A percentile compares a stretch with the other conserved stretches of the same genome.
phyloP scores from a whole-genome alignment of 2,888 invertebrate genomes.

The Silvanus unidentatus region DNA sequence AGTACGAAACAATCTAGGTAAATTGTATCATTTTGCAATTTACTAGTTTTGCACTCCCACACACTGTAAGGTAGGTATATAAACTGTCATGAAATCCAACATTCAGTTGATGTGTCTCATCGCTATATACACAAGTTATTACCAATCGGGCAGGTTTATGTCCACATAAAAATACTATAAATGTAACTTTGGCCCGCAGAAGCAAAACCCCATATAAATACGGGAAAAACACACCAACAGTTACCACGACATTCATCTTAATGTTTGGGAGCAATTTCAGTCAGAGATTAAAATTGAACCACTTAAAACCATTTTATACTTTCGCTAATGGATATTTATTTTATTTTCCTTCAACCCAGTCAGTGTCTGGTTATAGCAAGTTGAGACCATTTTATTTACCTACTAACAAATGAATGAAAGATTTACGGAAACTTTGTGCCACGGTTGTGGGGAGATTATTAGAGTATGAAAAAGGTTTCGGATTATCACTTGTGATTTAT shows the following conservation, averaged over 20 bases:
- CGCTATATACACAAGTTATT: slow-evolving; percentile 14
- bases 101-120: slow-evolving; percentile 9
- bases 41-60: slow-evolving; percentile 14
- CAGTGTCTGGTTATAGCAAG: too few species aligned
- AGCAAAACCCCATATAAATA: slow-evolving; percentile 2
- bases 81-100: slow-evolving; percentile 12
- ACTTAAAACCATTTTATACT: too few species aligned
- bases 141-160: slow-evolving; percentile 24
- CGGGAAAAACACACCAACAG: slow-evolving; percentile 3
- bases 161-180: slow-evolving; percentile 23
- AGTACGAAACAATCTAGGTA: slow-evolving; percentile 6
- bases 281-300: too few species aligned
- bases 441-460: too few species aligned
- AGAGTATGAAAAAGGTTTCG: too few species aligned
- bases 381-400: too few species aligned
- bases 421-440: too few species aligned
- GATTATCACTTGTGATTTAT: too few species aligned
- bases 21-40: slow-evolving; percentile 22
- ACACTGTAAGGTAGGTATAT: background rate
- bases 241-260: slow-evolving; percentile 6
- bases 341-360: too few species aligned
- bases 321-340: too few species aligned
- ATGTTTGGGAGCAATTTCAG: background rate
- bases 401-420: too few species aligned
- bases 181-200: slow-evolving; percentile 10